A percentile compares a stretch with the other conserved stretches of the same genome.
phyloP scores from a whole-genome alignment of 2,888 invertebrate genomes.

The Patella pellucida region DNA sequence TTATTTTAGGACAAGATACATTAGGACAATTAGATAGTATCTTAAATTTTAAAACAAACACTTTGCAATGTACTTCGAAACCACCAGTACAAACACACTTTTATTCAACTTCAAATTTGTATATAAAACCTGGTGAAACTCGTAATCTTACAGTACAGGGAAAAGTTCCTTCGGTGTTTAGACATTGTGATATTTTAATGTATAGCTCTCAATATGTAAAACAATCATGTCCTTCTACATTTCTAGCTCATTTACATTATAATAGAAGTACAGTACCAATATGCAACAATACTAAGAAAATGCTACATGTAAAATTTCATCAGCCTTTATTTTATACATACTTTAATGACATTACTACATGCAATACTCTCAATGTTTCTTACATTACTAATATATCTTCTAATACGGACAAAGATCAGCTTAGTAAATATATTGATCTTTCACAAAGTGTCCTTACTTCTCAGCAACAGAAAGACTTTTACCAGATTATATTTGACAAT shows the following conservation, averaged over 20 bases:
- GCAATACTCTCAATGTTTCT: too few relatives aligned
- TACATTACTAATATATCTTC: too few relatives aligned
- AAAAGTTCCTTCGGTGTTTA: too few relatives aligned
- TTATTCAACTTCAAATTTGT: too few relatives aligned
- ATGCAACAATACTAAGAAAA: background rate
- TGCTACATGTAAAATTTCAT: background rate
- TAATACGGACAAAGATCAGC: too few relatives aligned
- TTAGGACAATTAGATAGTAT: background rate
- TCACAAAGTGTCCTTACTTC: background rate
- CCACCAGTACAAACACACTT: too few relatives aligned
- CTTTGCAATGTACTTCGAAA: background rate
- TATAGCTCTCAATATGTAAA: background rate
- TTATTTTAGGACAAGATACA: background rate
- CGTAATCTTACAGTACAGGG: too few relatives aligned
- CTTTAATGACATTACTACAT: too few relatives aligned
- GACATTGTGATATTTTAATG: too few relatives aligned
- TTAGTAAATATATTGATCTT: background rate
- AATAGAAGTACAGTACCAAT: background rate
- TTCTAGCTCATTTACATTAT: background rate
- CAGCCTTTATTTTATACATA: background rate
- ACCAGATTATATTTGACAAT: background rate
- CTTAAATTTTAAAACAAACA: background rate
- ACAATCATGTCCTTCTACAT: background rate
- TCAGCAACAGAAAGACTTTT: background rate
- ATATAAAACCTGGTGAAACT: too few relatives aligned